Conservation (phyloP, 2,113 vertebrate genomes). For the Centropus unirufus region DNA sequence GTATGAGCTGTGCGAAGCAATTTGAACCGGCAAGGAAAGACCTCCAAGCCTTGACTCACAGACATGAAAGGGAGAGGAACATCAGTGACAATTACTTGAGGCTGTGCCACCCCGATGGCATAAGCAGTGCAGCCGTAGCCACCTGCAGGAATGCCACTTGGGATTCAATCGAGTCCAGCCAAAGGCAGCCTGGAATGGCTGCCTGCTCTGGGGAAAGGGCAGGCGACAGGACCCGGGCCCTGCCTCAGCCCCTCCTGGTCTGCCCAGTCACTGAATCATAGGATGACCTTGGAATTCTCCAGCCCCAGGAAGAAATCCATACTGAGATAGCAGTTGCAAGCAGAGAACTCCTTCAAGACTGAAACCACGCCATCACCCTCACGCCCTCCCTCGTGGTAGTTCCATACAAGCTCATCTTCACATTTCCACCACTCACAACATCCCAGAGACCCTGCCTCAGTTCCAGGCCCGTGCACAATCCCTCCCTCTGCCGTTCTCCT, state of each 20-base stretch:
- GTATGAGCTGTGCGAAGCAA: neutral
- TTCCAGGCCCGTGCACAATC: neutral
- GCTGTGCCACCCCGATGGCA: constrained; percentile 38
- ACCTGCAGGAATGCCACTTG: constrained; percentile 38
- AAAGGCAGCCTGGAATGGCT: neutral
- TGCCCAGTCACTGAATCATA: neutral
- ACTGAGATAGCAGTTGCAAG: neutral
- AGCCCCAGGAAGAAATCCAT: neutral
- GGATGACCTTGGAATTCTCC: neutral
- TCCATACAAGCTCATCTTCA: neutral
- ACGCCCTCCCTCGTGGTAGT: neutral
- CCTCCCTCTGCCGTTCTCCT: neutral
- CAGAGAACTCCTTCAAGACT: neutral
- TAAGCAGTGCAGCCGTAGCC: neutral
- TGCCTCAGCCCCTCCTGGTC: neutral
- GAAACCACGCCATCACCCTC: neutral
- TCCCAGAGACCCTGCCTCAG: too few species aligned
- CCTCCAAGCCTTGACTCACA: constrained; percentile 36
- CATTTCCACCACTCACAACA: neutral
- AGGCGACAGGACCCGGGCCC: neutral
- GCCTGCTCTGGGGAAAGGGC: neutral
- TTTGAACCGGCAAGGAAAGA: neutral
- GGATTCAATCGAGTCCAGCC: neutral
- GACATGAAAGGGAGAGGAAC: constrained; percentile 26
- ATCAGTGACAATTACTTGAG: constrained; percentile 20